Evolutionary conservation across 2,797 vertebrate species (phyloP).

Genomic region (Australoheros facetus): DNA sequence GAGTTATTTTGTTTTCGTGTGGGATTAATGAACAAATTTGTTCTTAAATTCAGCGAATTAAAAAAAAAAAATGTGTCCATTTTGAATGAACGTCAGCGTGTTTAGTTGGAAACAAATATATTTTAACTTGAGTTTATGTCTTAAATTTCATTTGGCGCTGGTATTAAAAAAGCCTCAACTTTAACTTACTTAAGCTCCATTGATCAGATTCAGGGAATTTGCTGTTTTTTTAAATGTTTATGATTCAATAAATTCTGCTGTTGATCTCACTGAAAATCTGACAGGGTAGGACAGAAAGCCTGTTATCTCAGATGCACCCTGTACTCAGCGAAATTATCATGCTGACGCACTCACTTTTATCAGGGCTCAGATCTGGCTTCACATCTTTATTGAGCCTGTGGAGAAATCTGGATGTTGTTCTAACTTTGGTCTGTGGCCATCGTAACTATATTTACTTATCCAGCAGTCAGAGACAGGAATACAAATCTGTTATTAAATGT

Average conservation of each 20-base stretch:
- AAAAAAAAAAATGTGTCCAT: neutral
- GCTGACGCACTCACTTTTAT: neutral
- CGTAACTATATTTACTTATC: neutral
- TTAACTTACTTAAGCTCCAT: neutral
- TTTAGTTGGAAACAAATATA: neutral
- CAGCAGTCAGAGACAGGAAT: neutral
- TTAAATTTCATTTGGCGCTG: accelerated
- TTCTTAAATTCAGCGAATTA: neutral
- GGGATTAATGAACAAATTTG: neutral
- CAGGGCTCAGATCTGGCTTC: neutral
- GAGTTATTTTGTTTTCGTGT: neutral
- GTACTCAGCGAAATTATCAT: neutral
- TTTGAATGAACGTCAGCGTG: neutral
- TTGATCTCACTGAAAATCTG: neutral
- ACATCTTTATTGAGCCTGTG: neutral
- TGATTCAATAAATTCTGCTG: neutral
- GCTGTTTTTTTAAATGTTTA: neutral
- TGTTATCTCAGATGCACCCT: neutral
- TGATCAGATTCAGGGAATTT: neutral
- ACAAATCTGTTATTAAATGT: neutral
- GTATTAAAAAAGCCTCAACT: neutral
- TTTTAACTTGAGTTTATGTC: neutral
- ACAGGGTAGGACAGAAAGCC: neutral
- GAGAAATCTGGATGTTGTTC: neutral
- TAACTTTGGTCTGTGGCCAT: neutral